phyloP scores from a whole-genome alignment of 2,113 vertebrate genomes.

The Cisticola juncidis region DNA sequence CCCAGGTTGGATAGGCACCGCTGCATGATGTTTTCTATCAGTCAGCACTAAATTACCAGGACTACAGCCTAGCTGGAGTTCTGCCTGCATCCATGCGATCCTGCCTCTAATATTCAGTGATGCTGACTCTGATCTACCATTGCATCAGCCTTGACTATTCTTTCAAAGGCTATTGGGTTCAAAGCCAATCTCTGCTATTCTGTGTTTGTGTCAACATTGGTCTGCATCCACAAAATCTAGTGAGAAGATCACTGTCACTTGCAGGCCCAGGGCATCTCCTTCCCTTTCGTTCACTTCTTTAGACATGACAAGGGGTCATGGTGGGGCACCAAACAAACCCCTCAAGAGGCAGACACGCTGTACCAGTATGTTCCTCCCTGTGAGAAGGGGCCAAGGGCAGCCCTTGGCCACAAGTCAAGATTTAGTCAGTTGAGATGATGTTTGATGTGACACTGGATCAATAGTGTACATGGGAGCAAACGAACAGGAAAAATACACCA shows the following conservation, averaged over 20 bases:
- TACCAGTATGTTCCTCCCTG: background rate
- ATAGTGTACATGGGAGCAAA: background rate
- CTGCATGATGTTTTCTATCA: background rate
- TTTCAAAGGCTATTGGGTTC: background rate
- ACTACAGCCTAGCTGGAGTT: background rate
- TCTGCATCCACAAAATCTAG: background rate
- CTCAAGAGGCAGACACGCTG: rapidly evolving
- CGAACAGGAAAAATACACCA: background rate
- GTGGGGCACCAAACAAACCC: background rate
- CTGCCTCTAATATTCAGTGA: rapidly evolving
- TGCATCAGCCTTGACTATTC: background rate
- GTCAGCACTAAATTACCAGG: background rate
- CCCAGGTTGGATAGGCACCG: background rate
- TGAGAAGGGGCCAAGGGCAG: background rate
- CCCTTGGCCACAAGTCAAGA: background rate
- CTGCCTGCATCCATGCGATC: background rate
- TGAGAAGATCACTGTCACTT: background rate
- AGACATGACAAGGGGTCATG: background rate
- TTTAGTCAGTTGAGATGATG: background rate
- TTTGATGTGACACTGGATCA: background rate
- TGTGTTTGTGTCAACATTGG: background rate
- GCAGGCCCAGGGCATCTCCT: background rate
- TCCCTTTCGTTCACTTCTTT: background rate
- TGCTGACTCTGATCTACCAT: background rate
- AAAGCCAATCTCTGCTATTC: background rate